These are phyloP conservation scores for Corythoichthys intestinalis DNA, from an alignment of 2,113 vertebrate species.

Conservation along the genomic window DNA sequence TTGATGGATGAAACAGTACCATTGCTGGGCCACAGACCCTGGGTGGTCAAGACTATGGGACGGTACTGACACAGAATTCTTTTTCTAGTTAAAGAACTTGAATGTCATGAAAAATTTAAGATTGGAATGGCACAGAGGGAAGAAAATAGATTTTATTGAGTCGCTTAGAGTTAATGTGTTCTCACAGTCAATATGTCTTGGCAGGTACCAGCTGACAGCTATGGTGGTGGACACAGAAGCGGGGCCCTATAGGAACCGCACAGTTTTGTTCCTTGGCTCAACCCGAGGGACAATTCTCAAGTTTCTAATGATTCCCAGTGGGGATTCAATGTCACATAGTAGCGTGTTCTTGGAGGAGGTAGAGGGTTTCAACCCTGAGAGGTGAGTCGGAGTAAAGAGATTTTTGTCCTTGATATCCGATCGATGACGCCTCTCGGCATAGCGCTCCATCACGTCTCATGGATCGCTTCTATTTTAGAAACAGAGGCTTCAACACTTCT, in stretches of 20 bases:
- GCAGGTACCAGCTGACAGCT: constrained; percentile 85
- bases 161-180: not conserved
- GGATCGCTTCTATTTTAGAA: constrained; percentile 1
- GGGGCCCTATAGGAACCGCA: constrained; percentile 86
- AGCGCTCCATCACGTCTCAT: not conserved
- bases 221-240: constrained; percentile 88
- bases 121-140: not conserved
- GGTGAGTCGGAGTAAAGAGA: constrained; percentile 64
- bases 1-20: constrained; percentile 94
- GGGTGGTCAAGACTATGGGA: constrained; percentile 90
- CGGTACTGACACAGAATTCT: constrained; percentile 38
- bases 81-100: constrained; percentile 3
- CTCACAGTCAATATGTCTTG: constrained; percentile 8
- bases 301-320: constrained; percentile 81
- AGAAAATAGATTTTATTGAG: constrained; percentile 6
- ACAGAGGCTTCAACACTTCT: not conserved
- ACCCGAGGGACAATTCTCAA: constrained; percentile 89
- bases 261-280: constrained; percentile 89
- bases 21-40: constrained; percentile 82
- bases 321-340: constrained; percentile 70
- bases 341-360: constrained; percentile 91
- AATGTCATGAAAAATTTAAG: not conserved
- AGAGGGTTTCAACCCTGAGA: constrained; percentile 89
- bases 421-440: constrained; percentile 3
- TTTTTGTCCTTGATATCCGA: constrained; percentile 25